phyloP scores from a whole-genome alignment of 2,113 vertebrate species.

The Mystacornis crossleyi region DNA sequence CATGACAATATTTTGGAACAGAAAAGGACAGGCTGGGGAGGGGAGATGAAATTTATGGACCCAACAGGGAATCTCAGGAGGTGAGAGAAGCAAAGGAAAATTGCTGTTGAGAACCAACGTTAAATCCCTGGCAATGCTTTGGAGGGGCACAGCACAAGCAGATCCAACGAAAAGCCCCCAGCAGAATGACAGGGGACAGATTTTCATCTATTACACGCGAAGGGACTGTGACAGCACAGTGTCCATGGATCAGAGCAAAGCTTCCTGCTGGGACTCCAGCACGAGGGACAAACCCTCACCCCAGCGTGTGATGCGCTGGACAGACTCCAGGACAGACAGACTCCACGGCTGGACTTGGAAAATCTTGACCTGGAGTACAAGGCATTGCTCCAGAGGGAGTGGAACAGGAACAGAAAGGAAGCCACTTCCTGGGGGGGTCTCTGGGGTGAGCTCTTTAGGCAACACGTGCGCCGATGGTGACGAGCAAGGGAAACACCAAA shows the following conservation, averaged over 20 bases:
- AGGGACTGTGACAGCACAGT: not conserved
- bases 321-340: not conserved
- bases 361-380: not conserved
- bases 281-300: constrained; percentile 52
- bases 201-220: constrained; percentile 9
- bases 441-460: not conserved
- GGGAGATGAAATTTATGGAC: not conserved
- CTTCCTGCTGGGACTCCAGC: constrained; percentile 17
- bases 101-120: accelerated
- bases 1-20: not conserved
- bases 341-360: not conserved
- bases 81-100: not conserved
- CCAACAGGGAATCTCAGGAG: not conserved
- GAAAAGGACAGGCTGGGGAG: not conserved
- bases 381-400: not conserved
- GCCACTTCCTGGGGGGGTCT: too few species aligned
- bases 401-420: not conserved
- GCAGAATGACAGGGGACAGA: not conserved
- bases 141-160: not conserved
- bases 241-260: accelerated
- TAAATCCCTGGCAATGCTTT: not conserved
- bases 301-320: not conserved
- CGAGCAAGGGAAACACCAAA: not conserved
- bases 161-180: not conserved
- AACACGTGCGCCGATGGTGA: accelerated